phyloP scores from a whole-genome alignment of 2,113 vertebrate species.

The Scytalopus superciliaris region DNA sequence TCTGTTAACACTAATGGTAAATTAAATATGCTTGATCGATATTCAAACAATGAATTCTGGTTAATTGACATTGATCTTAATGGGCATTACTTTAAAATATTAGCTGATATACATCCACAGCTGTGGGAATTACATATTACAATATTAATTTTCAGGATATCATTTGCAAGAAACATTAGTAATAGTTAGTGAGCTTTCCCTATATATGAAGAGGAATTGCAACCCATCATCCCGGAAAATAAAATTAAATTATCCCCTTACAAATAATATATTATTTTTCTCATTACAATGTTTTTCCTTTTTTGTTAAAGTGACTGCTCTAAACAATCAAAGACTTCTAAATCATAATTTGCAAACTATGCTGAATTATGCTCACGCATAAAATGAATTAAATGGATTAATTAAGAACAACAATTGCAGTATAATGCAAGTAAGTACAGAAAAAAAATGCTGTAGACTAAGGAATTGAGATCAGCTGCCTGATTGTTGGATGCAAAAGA shows the following conservation, averaged over 20 bases:
- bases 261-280: conserved; percentile 13
- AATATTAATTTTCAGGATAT: conserved; percentile 42
- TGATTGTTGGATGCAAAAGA: neutral
- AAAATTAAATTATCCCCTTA: conserved; percentile 4
- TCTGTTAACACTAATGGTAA: conserved; percentile 63
- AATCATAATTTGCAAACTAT: neutral
- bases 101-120: neutral
- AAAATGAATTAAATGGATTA: neutral
- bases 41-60: conserved; percentile 44
- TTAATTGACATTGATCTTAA: conserved; percentile 62
- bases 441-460: neutral
- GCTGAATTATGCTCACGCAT: neutral
- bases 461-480: neutral
- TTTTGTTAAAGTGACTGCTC: neutral
- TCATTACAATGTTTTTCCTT: neutral
- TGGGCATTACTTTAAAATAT: conserved; percentile 59
- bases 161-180: conserved; percentile 2
- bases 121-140: conserved; percentile 27
- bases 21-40: conserved; percentile 67
- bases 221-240: neutral
- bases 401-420: neutral
- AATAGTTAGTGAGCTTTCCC: conserved; percentile 5
- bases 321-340: conserved; percentile 16
- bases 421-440: neutral
- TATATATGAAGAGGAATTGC: conserved; percentile 18